Percentiles rank a stretch among this genome's conserved stretches.
Evolutionary conservation across 37 sponge, comb jelly and placozoan species (phyloP).

Genomic region (Beroe forskalii): DNA sequence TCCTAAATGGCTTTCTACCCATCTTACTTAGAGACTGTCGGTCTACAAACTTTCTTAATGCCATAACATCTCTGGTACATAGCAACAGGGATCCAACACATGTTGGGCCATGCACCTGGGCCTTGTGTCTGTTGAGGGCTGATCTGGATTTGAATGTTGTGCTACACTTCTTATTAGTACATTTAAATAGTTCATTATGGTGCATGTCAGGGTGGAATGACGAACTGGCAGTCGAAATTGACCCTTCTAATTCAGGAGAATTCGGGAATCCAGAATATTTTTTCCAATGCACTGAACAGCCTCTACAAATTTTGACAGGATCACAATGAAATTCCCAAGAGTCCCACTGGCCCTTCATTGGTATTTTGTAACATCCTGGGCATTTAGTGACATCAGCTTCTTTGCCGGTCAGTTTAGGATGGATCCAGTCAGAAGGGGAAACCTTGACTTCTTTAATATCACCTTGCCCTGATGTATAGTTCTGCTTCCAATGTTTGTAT

Average conservation of each 20-base stretch:
- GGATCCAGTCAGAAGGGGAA: background rate
- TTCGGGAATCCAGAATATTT: slow-evolving; percentile 12
- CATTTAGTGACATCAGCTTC: background rate
- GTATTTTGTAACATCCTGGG: slow-evolving; percentile 1
- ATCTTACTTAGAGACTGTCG: background rate
- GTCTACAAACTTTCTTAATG: background rate
- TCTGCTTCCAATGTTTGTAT: slow-evolving; percentile 8
- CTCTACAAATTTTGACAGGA: background rate
- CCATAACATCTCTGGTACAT: background rate
- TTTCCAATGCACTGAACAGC: slow-evolving; percentile 25
- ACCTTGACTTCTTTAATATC: slow-evolving; percentile 20
- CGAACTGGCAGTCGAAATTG: background rate
- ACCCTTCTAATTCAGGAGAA: background rate
- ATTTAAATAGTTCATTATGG: background rate
- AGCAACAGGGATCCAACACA: background rate
- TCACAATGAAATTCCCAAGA: background rate
- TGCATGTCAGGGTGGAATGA: background rate
- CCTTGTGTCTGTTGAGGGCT: background rate
- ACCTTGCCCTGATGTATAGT: background rate
- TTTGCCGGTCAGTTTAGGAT: background rate
- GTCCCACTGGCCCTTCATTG: background rate
- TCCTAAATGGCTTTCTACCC: background rate
- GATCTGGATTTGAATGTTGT: background rate
- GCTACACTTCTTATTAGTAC: background rate
- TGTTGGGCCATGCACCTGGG: background rate